Evolutionary conservation across 2,888 invertebrate genomes (phyloP), one percentile per base, ranked within the genome.

Genomic region (Pristionchus japonicus): DNA sequence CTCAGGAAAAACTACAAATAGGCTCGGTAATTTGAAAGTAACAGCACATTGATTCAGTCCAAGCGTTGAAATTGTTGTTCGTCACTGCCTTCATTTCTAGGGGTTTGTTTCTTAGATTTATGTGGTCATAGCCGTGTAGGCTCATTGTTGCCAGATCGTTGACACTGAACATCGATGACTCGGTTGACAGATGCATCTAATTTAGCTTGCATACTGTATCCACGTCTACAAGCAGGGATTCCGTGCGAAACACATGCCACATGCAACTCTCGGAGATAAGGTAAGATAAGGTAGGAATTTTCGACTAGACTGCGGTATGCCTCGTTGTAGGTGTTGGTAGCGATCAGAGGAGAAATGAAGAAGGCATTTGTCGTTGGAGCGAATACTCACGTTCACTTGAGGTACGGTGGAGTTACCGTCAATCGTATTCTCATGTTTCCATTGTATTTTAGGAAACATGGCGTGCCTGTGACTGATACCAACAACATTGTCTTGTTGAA

Each of bases 171-270:
- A 40, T 40, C 20, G 40, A 47, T 47, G 17, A 34, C 67, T 20
- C 57, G n/a, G n/a, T n/a, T 47, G 15, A n/a, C n/a, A 47, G n/a
- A 49, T 49, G 23, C 6, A 34, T 80, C 20, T 89, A 77, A 87
- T 98, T 82, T 97, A 97, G 95, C 97, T 98, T 20, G 98, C 98
- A 0, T 97, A 96, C 95, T 96, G 97, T 87, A 98, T 99, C 93
- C 98, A 98, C 94, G 96, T 99, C 88, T 98, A 98, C 94, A 98
- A 97, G 94, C 95, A 97, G 97, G 95, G 94, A 49, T 90, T 89
- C 86, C 90, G 94, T 31, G 88, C 91, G 17, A 90, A 91, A 86
- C 94, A 94, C 89, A 93, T 94, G 93, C 94, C 94, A 1, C 91
- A 93, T 40, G 94, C 93, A 0, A 89, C 86, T 47, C 90, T 94